Conservation (phyloP, 2,797 vertebrate species). For the Acanthurus tractus region DNA sequence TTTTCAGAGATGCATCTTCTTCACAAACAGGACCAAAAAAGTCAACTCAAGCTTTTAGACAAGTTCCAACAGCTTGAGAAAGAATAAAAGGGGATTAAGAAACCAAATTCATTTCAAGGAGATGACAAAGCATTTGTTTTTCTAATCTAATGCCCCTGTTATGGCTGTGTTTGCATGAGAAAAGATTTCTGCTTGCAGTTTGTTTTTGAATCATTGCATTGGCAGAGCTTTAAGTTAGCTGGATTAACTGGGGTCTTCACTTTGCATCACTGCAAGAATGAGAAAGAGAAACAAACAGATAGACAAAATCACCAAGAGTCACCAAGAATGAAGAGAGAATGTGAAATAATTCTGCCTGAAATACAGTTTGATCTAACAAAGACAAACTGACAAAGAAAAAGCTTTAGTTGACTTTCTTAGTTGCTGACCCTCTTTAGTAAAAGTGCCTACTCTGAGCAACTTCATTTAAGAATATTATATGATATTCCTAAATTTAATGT, state of each 20-base stretch:
- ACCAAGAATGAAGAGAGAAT: no score
- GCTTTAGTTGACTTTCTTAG: no score
- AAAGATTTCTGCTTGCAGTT: conserved; percentile 12
- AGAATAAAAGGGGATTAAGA: background rate
- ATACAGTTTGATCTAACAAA: background rate
- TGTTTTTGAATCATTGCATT: conserved; percentile 15
- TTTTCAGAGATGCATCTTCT: background rate
- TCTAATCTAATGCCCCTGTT: background rate
- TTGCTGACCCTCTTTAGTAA: no score
- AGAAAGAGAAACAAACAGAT: background rate
- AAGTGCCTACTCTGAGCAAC: background rate
- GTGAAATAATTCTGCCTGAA: background rate
- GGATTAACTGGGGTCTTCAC: background rate
- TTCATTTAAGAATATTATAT: no score
- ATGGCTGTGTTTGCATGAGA: conserved; percentile 1
- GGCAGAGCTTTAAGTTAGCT: background rate
- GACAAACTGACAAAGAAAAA: no score
- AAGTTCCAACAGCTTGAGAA: background rate
- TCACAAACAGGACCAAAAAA: background rate
- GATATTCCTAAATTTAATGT: no score
- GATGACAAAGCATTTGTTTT: conserved; percentile 16
- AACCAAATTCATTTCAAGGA: background rate
- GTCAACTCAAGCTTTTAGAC: background rate
- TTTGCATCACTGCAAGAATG: background rate
- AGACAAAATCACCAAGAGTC: background rate